Evolutionary conservation across 2,113 vertebrate genomes (phyloP), one percentile per base, ranked within the genome.

Genomic region (Tyrannus savana): DNA sequence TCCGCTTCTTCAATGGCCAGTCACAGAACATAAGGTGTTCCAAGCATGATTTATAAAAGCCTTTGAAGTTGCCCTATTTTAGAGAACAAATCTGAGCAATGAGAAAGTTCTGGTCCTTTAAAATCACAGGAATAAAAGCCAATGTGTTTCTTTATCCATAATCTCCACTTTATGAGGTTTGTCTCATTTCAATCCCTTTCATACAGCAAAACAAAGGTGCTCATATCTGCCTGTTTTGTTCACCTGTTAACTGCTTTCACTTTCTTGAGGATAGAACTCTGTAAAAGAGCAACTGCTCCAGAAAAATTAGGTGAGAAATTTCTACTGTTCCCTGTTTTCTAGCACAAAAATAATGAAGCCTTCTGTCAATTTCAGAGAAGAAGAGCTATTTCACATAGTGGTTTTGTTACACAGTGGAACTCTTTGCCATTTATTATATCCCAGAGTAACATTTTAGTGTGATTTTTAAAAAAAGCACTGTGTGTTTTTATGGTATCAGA

Each of bases 221-320:
- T 93, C 73, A 64, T 76, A 84, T 92, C 73, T 84, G 73, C 68
- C 23, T 81, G 53, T 66, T 49, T 78, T 78, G 11, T 64, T 82
- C 41, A 91, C 49, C 23, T 59, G 73, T 60, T 68, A 80, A 89
- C 53, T 85, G 67, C 53, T 49, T 89, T 82, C 10, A 5, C 52
- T 79, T 95, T 86, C 69, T 87, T 62, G 35, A 95, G 58, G 81
- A 91, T 1, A 92, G 27, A 75, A 87, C 86, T 84, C 72, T 53
- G 53, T 75, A 92, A 93, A 92, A 74, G 10, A 84, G 30, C 30
- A 78, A 92, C 24, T 59, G 69, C 80, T 87, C 85, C 76, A 82
- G 73, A 92, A 95, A 89, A 94, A 72, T 60, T 49, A 68, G 22
- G 62, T 91, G 58, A 94, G 77, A 94, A 91, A 46, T 95, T 96